phyloP scores from a whole-genome alignment of 2,888 invertebrate genomes.

The Dioctria linearis region DNA sequence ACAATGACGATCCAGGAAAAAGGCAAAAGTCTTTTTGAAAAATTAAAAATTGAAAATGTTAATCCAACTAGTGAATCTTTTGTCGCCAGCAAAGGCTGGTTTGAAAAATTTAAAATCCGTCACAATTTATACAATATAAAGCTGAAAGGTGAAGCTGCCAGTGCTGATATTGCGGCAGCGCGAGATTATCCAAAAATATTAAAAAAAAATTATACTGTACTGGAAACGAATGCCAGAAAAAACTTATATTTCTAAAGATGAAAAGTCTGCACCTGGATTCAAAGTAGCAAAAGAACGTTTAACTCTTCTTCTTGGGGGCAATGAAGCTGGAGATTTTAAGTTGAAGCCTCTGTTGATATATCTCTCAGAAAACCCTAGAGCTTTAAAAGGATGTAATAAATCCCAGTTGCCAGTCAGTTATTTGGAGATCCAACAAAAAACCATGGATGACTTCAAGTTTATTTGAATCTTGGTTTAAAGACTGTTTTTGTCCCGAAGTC shows the following conservation, averaged over 20 bases:
- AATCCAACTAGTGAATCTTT: no score
- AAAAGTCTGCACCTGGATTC: slow-evolving; percentile 61
- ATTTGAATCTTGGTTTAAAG: slow-evolving; percentile 59
- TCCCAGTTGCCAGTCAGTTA: slow-evolving; percentile 61
- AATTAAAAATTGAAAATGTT: no score
- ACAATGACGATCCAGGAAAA: no score
- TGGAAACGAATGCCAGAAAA: slow-evolving; percentile 63
- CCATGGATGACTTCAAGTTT: slow-evolving; percentile 60
- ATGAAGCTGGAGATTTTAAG: slow-evolving; percentile 62
- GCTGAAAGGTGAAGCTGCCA: no score
- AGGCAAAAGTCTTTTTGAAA: no score
- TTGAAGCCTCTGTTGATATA: slow-evolving; percentile 62
- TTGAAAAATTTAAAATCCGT: no score
- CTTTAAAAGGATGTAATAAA: slow-evolving; percentile 61
- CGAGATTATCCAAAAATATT: slow-evolving; percentile 52
- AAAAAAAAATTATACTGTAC: slow-evolving; percentile 59
- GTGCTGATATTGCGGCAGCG: no score
- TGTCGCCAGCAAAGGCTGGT: no score
- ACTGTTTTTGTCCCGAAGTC: no score
- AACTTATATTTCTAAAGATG: slow-evolving; percentile 61
- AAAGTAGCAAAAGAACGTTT: no score
- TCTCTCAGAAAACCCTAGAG: slow-evolving; percentile 60
- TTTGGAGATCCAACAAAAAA: slow-evolving; percentile 62
- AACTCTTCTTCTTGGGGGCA: slow-evolving; percentile 62
- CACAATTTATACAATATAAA: no score